A percentile compares a stretch with the other conserved stretches of the same genome.
Evolutionary conservation across 2,888 invertebrate genomes (phyloP).

Genomic region (Tryphoninae sp.): DNA sequence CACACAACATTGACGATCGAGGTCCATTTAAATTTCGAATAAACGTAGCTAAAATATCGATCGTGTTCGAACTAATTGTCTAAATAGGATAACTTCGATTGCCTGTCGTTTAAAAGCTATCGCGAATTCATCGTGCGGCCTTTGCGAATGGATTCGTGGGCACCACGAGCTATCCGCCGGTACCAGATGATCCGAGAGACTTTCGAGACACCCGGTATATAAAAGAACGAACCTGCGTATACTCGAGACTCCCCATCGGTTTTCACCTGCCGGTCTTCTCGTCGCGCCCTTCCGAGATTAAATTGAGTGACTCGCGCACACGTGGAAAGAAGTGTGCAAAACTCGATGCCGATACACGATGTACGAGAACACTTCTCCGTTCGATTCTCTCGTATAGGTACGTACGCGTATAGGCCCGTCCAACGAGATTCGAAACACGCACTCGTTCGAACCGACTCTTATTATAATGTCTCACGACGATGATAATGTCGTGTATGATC

Average conservation of each 20-base stretch:
- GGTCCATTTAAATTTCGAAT: too few relatives aligned
- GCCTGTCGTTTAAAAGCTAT: too few relatives aligned
- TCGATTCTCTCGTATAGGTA: neutral
- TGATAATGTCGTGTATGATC: slow-evolving; percentile 7
- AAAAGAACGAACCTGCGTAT: neutral
- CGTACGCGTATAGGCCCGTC: neutral
- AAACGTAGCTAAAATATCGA: too few relatives aligned
- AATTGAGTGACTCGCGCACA: slow-evolving; percentile 28
- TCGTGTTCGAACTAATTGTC: too few relatives aligned
- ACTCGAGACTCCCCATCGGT: slow-evolving; percentile 46
- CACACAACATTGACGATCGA: too few relatives aligned
- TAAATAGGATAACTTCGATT: too few relatives aligned
- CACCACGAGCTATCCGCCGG: too few relatives aligned
- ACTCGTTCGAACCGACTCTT: slow-evolving; percentile 4
- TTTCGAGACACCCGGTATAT: neutral
- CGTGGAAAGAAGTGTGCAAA: slow-evolving; percentile 32
- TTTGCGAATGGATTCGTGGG: too few relatives aligned
- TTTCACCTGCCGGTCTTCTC: slow-evolving; percentile 47
- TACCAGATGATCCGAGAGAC: neutral
- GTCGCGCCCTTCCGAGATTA: slow-evolving; percentile 39
- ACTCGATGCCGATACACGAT: slow-evolving; percentile 1
- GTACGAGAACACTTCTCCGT: neutral
- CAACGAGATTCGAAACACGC: slow-evolving; percentile 6
- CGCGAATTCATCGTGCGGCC: too few relatives aligned
- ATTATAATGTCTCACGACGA: slow-evolving; percentile 23